A percentile compares a stretch with the other conserved stretches of the same genome.
Evolutionary conservation across 2,113 vertebrate genomes (phyloP).

Genomic region (Saiga tatarica): DNA sequence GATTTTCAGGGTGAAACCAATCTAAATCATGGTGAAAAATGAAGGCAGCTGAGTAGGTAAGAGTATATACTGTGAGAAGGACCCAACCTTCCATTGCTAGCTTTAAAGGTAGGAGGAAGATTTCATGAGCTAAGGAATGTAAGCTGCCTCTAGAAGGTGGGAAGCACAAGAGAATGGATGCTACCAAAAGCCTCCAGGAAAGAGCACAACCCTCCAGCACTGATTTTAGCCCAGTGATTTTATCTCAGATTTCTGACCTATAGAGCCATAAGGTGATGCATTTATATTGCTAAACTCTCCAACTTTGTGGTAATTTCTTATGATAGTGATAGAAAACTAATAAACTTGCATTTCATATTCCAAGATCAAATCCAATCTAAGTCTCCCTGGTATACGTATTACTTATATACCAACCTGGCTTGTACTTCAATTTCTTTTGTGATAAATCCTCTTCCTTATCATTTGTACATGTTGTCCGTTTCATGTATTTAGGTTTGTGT

Average conservation of each 20-base stretch:
- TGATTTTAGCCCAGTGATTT: background rate
- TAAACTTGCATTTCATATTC: background rate
- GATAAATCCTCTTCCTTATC: background rate
- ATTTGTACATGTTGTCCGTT: background rate
- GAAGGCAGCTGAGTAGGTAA: background rate
- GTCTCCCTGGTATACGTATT: background rate
- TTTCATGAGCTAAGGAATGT: background rate
- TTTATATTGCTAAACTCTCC: background rate
- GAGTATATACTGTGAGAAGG: background rate
- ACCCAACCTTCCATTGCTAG: background rate
- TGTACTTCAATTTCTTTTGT: background rate
- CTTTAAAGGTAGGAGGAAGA: background rate
- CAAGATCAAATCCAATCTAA: background rate
- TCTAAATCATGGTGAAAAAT: background rate
- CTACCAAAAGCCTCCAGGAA: background rate
- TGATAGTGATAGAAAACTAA: background rate
- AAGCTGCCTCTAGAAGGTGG: background rate
- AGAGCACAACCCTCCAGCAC: accelerated
- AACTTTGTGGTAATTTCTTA: background rate
- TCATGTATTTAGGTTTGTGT: background rate
- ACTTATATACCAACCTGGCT: background rate
- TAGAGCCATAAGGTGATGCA: background rate
- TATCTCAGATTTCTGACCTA: background rate
- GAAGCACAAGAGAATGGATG: background rate
- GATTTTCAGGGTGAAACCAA: background rate